Evolutionary conservation across 2,797 vertebrate genomes (phyloP).

Genomic region (Sebastes taczanowskii): DNA sequence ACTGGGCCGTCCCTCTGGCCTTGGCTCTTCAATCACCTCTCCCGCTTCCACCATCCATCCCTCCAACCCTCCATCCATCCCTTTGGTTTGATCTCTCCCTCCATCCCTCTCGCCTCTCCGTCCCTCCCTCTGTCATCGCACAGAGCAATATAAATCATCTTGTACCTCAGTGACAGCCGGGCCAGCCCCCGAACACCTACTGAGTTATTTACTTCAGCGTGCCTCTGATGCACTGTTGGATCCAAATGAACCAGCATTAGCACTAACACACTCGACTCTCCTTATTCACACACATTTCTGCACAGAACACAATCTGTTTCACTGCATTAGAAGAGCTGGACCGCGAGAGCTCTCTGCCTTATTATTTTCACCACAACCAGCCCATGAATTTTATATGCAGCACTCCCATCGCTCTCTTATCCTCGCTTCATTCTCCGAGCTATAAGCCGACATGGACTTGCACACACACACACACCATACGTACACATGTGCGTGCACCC

Average conservation of each 20-base stretch:
- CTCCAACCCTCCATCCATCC: conserved; percentile 17
- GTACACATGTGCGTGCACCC: background rate
- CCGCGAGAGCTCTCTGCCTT: conserved; percentile 46
- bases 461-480: background rate
- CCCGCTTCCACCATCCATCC: conserved; percentile 24
- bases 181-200: conserved; percentile 37
- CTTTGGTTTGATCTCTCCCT: conserved; percentile 39
- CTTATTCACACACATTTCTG: conserved; percentile 6
- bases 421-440: conserved; percentile 28
- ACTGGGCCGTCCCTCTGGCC: conserved; percentile 40
- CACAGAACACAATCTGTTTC: conserved; percentile 12
- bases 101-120: background rate
- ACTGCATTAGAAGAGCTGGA: conserved; percentile 38
- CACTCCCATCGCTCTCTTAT: conserved; percentile 34
- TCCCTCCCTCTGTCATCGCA: conserved; percentile 34
- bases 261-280: conserved; percentile 4
- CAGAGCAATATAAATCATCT: conserved; percentile 56
- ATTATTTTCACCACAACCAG: conserved; percentile 59
- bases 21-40: conserved; percentile 64
- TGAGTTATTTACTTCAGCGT: conserved; percentile 46
- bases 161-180: conserved; percentile 32
- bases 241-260: conserved; percentile 16
- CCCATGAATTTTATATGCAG: conserved; percentile 59
- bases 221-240: conserved; percentile 34
- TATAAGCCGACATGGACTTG: conserved; percentile 18